Evolutionary conservation across 1,140 invertebrate genomes (phyloP), one percentile per base, ranked within the genome.

Genomic region (Bombus balteatus): DNA sequence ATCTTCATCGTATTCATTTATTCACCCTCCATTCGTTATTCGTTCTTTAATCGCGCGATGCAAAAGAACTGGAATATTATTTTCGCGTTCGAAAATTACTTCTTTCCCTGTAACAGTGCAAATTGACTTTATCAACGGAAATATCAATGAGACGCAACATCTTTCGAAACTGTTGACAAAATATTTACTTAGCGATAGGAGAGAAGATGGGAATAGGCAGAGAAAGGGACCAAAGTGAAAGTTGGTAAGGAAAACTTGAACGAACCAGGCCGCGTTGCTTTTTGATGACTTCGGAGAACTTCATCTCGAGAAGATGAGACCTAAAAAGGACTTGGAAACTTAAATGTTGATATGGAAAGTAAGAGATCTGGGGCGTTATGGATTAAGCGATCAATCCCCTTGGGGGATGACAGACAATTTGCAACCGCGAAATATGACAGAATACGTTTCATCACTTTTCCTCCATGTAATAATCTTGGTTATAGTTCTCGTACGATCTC

Each of bases 241-340:
- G 89, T 90, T 90, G 53, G 65, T 41, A 83, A 86, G 86, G 88
- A 90, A 90, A 90, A 90, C 82, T 90, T 82, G 73, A 88, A 90
- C 88, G 89, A 89, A 89, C 85, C 89, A 65, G 85, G 86, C 86
- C 86, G 83, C 83, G 86, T 88, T 90, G 76, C 83, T 91, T 90
- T 88, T 88, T 91, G 86, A 91, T 91, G 89, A 90, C 89, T 90
- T 87, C 78, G 76, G 74, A 68, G 71, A 87, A 88, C 71, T 91
- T 88, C 62, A 66, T 79, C 74, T n/a, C 80, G n/a, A 34, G 32
- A 66, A 81, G 89, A 90, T 84, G 89, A 88, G 89, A 81, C 84
- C 77, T 84, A 75, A 78, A 88, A 91, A 87, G 83, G 84, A 88
- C 87, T 88, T 91, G 71, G 87, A 88, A 91, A 91, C 89, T 91